phyloP scores from a whole-genome alignment of 2,888 invertebrate genomes.

The Lithophane ornitopus region DNA sequence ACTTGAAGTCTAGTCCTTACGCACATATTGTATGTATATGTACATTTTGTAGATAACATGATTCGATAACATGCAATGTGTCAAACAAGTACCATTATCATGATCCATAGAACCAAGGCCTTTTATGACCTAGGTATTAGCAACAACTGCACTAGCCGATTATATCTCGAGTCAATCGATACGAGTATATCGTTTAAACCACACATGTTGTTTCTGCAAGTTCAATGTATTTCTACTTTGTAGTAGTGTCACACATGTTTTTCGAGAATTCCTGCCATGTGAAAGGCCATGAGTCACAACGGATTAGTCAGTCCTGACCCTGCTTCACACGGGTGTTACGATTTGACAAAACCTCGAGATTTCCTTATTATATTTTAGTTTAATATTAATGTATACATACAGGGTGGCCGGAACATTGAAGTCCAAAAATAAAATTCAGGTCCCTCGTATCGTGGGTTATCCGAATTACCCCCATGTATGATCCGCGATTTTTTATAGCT shows the following conservation, averaged over 20 bases:
- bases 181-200: constrained; percentile 6
- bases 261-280: not conserved
- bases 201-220: not conserved
- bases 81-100: not conserved
- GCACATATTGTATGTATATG: not conserved
- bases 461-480: too few species aligned
- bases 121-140: constrained; percentile 2
- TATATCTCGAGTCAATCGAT: constrained; percentile 2
- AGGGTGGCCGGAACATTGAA: too few species aligned
- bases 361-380: not conserved
- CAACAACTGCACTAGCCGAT: not conserved
- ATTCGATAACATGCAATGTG: not conserved
- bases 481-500: too few species aligned
- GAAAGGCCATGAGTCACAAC: not conserved
- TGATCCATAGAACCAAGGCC: not conserved
- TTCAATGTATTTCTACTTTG: not conserved
- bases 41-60: constrained; percentile 14
- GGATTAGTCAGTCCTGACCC: not conserved
- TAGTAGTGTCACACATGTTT: not conserved
- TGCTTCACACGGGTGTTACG: not conserved
- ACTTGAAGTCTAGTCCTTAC: not conserved
- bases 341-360: not conserved
- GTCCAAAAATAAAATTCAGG: too few species aligned
- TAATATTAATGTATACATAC: not conserved
- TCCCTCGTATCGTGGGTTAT: too few species aligned